phyloP scores from a whole-genome alignment of 2,888 invertebrate species.

The Argynnis bischoffii region DNA sequence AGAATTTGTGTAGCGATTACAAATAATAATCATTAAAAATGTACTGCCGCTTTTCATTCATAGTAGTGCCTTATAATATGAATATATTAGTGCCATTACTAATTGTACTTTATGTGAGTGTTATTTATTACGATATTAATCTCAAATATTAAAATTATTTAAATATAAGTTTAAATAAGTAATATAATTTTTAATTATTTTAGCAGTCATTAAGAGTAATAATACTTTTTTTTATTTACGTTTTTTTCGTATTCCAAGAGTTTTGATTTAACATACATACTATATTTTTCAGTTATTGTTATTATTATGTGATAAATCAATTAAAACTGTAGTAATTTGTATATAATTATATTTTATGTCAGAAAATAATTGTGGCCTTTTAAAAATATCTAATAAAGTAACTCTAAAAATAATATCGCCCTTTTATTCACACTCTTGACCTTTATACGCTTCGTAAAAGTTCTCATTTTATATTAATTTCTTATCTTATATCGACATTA shows the following conservation, averaged over 20 bases:
- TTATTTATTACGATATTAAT: slow-evolving; percentile 47
- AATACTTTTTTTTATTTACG: slow-evolving; percentile 14
- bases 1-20: slow-evolving; percentile 4
- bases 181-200: slow-evolving; percentile 26
- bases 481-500: neutral
- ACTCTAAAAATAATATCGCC: slow-evolving; percentile 17
- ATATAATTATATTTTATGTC: slow-evolving; percentile 52
- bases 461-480: neutral
- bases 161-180: slow-evolving; percentile 7
- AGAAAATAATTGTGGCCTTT: slow-evolving; percentile 58
- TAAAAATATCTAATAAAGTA: slow-evolving; percentile 69
- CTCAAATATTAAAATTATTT: slow-evolving; percentile 34
- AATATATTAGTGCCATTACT: slow-evolving; percentile 69
- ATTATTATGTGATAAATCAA: slow-evolving; percentile 36
- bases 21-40: slow-evolving; percentile 8
- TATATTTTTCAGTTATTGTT: slow-evolving; percentile 23
- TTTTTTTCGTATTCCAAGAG: slow-evolving; percentile 12
- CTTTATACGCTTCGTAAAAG: neutral
- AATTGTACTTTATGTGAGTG: slow-evolving; percentile 52
- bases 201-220: slow-evolving; percentile 21
- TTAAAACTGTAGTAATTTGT: slow-evolving; percentile 44
- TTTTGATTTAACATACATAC: slow-evolving; percentile 13
- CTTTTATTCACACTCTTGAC: slow-evolving; percentile 13
- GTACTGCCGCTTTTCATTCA: slow-evolving; percentile 30
- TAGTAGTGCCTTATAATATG: slow-evolving; percentile 55